Conservation (phyloP, 2,797 vertebrate genomes). For the Alfaro cultratus region DNA sequence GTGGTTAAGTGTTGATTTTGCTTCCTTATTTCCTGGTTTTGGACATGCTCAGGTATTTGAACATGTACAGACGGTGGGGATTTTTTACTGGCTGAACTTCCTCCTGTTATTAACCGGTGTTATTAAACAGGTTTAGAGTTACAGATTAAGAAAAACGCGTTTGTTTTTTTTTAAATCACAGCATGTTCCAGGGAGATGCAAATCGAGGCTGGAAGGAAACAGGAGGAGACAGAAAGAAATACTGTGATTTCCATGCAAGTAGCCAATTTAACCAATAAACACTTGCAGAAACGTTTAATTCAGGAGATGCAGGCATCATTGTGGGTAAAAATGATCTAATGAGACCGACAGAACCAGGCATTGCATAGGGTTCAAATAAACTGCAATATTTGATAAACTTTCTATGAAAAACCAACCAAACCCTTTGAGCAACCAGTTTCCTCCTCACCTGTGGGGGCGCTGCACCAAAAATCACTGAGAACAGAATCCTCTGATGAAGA, state of each 20-base stretch:
- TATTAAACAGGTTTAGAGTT: not conserved
- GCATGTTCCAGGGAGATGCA: not conserved
- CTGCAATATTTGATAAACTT: no score
- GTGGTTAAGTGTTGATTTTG: not conserved
- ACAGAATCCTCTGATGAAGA: no score
- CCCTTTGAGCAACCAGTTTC: no score
- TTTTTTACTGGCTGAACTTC: not conserved
- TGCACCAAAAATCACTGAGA: no score
- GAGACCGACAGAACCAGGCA: no score
- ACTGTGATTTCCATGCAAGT: not conserved
- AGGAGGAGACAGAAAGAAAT: not conserved
- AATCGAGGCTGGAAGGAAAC: not conserved
- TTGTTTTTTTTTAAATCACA: no score
- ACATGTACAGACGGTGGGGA: slow-evolving; percentile 3
- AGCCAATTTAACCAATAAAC: not conserved
- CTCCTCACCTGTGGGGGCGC: no score
- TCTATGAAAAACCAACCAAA: no score
- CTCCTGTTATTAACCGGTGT: not conserved
- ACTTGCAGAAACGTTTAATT: not conserved
- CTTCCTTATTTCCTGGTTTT: slow-evolving; percentile 28
- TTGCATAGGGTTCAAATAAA: no score
- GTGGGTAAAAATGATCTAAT: not conserved
- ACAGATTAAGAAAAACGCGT: not conserved
- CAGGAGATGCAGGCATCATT: not conserved
- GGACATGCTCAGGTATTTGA: slow-evolving; percentile 9